These are phyloP conservation scores for Halcyon leucocephala DNA, from an alignment of 2,797 vertebrate species.

Conservation along the genomic window DNA sequence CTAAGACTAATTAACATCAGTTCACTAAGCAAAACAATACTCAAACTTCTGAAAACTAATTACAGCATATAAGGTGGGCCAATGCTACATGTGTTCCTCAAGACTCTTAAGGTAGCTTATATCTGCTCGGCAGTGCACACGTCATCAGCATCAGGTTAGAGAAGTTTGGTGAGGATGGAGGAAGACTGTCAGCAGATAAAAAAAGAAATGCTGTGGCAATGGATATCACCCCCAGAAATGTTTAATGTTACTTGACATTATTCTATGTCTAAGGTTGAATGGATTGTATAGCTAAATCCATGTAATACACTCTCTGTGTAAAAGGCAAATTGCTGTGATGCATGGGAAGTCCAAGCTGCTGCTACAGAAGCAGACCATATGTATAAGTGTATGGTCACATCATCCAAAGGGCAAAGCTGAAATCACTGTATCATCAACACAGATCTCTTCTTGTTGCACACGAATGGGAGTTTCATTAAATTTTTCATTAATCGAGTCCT, in stretches of 20 bases:
- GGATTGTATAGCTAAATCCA: neutral
- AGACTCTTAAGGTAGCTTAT: neutral
- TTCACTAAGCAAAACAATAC: neutral
- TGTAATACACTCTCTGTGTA: neutral
- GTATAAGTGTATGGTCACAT: neutral
- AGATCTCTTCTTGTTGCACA: neutral
- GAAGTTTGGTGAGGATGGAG: neutral
- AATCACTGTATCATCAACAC: accelerated
- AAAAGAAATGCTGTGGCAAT: neutral
- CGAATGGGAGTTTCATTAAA: neutral
- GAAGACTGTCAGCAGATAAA: neutral
- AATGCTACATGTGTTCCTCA: neutral
- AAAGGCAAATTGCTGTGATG: neutral
- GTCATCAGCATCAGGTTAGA: neutral
- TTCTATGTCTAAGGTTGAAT: accelerated
- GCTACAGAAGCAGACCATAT: neutral
- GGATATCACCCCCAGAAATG: neutral
- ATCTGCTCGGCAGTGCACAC: neutral
- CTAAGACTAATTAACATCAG: neutral
- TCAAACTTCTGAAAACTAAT: neutral
- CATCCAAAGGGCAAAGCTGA: neutral
- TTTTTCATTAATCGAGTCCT: neutral
- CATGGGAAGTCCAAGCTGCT: neutral
- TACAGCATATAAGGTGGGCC: neutral
- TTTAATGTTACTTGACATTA: accelerated